Evolutionary conservation across 2,888 invertebrate species (phyloP).

Genomic region (Ennomos fuscantarius): DNA sequence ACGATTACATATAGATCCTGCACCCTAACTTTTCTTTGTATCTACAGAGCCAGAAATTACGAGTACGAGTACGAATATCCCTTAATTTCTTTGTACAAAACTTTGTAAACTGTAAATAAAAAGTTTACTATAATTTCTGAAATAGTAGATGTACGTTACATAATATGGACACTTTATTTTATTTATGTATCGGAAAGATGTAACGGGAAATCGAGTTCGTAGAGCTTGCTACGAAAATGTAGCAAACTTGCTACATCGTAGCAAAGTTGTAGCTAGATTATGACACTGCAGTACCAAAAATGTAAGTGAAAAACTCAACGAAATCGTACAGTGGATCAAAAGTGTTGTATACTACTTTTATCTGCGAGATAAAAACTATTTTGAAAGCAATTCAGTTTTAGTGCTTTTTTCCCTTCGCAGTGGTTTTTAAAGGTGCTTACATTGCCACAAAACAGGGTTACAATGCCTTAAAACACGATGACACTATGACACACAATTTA

Average conservation of each 20-base stretch:
- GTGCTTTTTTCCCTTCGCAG: conserved; percentile 16
- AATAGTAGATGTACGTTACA: conserved; percentile 5
- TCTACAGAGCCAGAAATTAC: too few relatives aligned
- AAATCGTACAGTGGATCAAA: not conserved
- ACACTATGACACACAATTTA: conserved; percentile 40
- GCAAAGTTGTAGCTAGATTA: not conserved
- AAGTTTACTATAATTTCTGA: conserved; percentile 1
- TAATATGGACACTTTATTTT: not conserved
- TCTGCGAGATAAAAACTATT: conserved; percentile 3
- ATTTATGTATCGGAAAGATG: conserved; percentile 9
- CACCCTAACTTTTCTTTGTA: too few relatives aligned
- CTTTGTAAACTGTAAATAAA: not conserved
- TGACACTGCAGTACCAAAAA: not conserved
- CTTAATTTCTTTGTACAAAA: too few relatives aligned
- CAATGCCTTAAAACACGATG: conserved; percentile 26
- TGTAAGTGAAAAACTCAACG: too few relatives aligned
- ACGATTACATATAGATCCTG: too few relatives aligned
- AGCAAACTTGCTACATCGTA: conserved; percentile 8
- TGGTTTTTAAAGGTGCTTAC: conserved; percentile 25
- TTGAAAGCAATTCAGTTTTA: conserved; percentile 11
- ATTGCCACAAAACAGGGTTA: conserved; percentile 16
- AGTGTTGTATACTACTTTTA: too few relatives aligned
- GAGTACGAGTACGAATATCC: too few relatives aligned
- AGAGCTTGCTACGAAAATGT: conserved; percentile 21
- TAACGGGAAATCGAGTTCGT: conserved; percentile 13